These are phyloP conservation scores for Enhydra lutris DNA, from an alignment of 2,113 vertebrate species.

Conservation along the genomic window DNA sequence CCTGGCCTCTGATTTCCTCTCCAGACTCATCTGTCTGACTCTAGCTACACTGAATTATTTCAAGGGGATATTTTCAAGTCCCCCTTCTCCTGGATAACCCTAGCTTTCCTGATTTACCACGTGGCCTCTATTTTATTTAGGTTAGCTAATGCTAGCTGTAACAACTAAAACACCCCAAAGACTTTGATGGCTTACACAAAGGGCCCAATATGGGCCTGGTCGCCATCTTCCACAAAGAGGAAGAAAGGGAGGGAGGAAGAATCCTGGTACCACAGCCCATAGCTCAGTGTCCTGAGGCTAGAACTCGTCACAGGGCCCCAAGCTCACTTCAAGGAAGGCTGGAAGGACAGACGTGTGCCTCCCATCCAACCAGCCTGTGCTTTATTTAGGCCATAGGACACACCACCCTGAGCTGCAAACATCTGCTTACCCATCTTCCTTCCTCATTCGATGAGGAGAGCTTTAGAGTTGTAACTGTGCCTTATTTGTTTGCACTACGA, in stretches of 20 bases:
- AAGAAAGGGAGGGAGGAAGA: no score
- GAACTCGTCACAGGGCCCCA: not conserved
- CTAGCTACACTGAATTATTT: not conserved
- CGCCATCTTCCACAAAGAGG: not conserved
- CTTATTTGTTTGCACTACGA: not conserved
- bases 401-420: not conserved
- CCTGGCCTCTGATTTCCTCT: slow-evolving; percentile 65
- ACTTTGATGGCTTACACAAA: not conserved
- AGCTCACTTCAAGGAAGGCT: not conserved
- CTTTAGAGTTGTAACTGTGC: not conserved
- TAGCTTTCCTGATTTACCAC: not conserved
- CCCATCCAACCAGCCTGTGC: accelerated
- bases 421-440: not conserved
- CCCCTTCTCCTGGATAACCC: not conserved
- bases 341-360: accelerated
- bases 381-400: accelerated
- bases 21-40: slow-evolving; percentile 71
- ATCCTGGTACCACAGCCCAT: accelerated
- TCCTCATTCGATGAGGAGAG: not conserved
- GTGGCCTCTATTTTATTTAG: not conserved
- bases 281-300: no score
- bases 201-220: not conserved
- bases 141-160: not conserved
- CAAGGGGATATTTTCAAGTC: not conserved
- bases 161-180: not conserved